phyloP scores from a whole-genome alignment of 2,888 invertebrate species.

The Drosophila prolongata region DNA sequence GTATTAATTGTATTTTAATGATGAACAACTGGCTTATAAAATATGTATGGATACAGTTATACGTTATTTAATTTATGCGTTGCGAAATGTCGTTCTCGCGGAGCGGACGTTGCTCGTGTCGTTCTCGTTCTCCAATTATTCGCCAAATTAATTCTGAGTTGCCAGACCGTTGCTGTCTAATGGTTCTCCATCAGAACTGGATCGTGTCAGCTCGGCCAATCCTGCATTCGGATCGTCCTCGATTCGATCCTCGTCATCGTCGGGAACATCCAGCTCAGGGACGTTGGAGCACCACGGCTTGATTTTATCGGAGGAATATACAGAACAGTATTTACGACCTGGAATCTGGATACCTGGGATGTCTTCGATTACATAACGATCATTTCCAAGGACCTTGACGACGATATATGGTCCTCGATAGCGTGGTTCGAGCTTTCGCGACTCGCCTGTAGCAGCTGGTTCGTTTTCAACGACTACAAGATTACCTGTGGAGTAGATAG shows the following conservation, averaged over 20 bases:
- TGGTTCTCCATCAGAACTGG: no score
- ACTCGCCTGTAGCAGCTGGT: background rate
- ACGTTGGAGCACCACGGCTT: background rate
- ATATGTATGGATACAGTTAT: no score
- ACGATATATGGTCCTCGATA: no score
- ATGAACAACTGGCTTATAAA: no score
- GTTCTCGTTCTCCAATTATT: no score
- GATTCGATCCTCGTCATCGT: background rate
- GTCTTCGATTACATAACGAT: background rate
- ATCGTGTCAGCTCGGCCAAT: background rate
- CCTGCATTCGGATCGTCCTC: background rate
- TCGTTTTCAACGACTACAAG: background rate
- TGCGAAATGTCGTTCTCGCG: no score
- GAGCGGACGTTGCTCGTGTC: no score
- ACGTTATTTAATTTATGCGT: no score
- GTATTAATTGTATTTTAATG: no score
- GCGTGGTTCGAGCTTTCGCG: background rate
- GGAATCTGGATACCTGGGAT: background rate
- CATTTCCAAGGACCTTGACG: slow-evolving; percentile 1
- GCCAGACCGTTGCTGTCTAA: no score
- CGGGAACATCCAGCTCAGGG: background rate
- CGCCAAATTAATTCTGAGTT: no score
- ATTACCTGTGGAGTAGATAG: slow-evolving; percentile 1
- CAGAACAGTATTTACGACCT: background rate
- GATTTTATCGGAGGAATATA: background rate